Evolutionary conservation across 2,113 vertebrate species (phyloP), one percentile per base, ranked within the genome.

Genomic region (Nesoenas mayeri): DNA sequence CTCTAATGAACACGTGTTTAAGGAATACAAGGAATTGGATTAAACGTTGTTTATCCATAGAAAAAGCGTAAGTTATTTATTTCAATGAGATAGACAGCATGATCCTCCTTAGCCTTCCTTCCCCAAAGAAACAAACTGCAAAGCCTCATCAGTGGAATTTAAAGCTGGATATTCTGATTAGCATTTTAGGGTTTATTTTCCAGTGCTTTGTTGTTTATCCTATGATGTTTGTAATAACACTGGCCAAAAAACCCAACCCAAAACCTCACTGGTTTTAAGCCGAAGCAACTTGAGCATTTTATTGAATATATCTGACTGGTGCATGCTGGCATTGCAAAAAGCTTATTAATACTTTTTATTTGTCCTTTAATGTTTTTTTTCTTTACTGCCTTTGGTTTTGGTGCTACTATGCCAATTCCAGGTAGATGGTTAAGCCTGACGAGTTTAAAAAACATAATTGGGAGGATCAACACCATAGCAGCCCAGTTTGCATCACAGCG

Each of bases 401-500:
- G 82, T 56, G 19, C 40, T 38, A 10, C 57, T 79, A 32, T 79
- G 70, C 25, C 62, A 82, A 4, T 88, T 90, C 38, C 57, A 90
- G 42, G 36, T 56, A 22, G 47, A 38, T 51, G 32, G 54, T 60
- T 69, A 79, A 56, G 22, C 19, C 34, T 90, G 79, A 61, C 24
- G 79, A 42, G 10, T 28, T 9, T 62, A 40, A 50, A 89, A 36
- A 25, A 53, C 9, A 50, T 48, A 80, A 24, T 15, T 2, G 6
- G 50, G 50, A 73, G 29, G 58, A 38, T 80, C 69, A 78, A 71
- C 51, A 64, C 38, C 19, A 12, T 11, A 61, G 65, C 24, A 66
- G 70, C 7, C 8, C 0, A 0, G 5, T n/a, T 67, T 75, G 44
- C 72, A 65, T 75, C 62, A 28, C 24, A 40, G 61, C 51, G 74